Base-by-base conservation (phyloP, 2,113 vertebrate genomes). In the Conger conger region DNA sequence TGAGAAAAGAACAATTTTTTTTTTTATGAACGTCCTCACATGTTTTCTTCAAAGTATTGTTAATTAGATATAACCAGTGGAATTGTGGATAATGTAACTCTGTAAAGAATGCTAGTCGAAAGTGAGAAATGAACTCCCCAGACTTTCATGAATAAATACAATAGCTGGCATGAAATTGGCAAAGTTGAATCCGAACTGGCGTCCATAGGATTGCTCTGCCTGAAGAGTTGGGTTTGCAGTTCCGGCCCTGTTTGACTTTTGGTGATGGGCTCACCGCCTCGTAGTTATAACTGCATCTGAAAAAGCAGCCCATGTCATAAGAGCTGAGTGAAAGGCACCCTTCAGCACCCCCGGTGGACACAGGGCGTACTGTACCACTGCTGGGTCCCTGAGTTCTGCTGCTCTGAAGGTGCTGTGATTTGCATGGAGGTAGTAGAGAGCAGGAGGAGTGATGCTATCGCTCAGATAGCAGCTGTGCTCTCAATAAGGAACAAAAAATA, bases 341-440 rank as follows among this genome's bases (percentile, higher is more conserved):
- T 60, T 54, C 27, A 85, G 80, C 83, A 40, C 87, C 87, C 84
- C 84, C 82, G 36, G 79, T 87, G 86, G 50, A 76, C 60, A 68
- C 15, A 36, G 5, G 9, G 8, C 45, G 23, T 35, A 80, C 38
- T 80, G 36, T 18, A 33, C 27, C 82, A 13, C 36, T 15, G 35
- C 7, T 33, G 27, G 13, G 7, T 73, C 15, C 2, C 60, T n/a
- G 27, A n/a, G 6, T 13, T 73, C 68, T 73, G n/a, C 1, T 7
- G 30, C n/a, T 33, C 27, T 6, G 3, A 13, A 23, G 9, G 13
- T 50, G 79, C 13, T 45, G 40, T 35, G 40, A 33, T 38, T 78
- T 78, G 53, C 45, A 53, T 30, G 42, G 79, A 37, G 23, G n/a
- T 73, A 73, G 4, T 30, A 73, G 68, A n/a, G 68, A 30, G 11